phyloP scores from a whole-genome alignment of 2,888 invertebrate genomes.

The Mimas tiliae region DNA sequence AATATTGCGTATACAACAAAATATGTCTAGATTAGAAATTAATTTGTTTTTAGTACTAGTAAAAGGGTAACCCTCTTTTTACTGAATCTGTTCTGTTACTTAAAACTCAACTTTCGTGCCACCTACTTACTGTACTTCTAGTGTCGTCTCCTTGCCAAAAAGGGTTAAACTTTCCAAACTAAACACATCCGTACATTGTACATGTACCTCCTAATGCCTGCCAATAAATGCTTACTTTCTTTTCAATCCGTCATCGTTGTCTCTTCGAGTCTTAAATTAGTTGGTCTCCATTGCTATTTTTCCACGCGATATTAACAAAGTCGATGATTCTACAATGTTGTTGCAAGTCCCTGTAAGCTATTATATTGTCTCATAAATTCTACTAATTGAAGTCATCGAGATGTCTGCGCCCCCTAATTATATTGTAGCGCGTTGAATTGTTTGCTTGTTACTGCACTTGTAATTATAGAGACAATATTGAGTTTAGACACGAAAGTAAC shows the following conservation, averaged over 20 bases:
- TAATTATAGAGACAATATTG: constrained; percentile 2
- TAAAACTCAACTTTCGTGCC: no score
- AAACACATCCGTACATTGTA: no score
- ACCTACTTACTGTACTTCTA: no score
- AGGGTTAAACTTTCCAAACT: neutral
- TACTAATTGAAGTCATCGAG: neutral
- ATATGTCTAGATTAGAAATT: no score
- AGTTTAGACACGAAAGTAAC: neutral
- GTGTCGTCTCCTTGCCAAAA: neutral
- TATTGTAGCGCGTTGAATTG: constrained; percentile 2
- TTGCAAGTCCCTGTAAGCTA: neutral
- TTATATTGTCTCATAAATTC: neutral
- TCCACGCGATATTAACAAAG: neutral
- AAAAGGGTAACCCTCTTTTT: no score
- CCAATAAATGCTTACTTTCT: no score
- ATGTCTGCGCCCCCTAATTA: neutral
- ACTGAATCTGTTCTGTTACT: no score
- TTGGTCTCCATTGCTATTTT: neutral
- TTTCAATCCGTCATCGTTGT: neutral
- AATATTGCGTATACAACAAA: no score
- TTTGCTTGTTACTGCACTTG: neutral
- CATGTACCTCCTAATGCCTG: no score
- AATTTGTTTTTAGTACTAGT: no score
- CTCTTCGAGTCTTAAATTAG: neutral
- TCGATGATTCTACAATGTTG: neutral